Conservation (phyloP, 2,797 vertebrate genomes). For the Forpus xanthops region DNA sequence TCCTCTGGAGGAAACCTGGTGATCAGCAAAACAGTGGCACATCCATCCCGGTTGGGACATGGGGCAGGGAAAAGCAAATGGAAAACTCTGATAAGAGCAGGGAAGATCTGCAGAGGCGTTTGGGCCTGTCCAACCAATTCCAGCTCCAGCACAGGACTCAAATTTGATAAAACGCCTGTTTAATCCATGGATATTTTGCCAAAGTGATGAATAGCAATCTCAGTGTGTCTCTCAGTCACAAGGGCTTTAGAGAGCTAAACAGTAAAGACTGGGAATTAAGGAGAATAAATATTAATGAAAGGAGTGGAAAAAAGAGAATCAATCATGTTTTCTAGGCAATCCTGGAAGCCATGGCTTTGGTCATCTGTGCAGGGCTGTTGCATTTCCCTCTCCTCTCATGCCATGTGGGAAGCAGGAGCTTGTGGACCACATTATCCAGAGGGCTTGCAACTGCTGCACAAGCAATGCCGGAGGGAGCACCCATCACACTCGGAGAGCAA, state of each 20-base stretch:
- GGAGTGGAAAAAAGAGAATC: not conserved
- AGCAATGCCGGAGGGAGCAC: not conserved
- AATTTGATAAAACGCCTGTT: not conserved
- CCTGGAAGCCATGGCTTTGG: not conserved
- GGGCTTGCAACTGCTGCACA: fast-evolving
- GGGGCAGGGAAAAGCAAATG: not conserved
- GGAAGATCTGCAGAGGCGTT: not conserved
- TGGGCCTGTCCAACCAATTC: not conserved
- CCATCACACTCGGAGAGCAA: fast-evolving
- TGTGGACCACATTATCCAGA: fast-evolving
- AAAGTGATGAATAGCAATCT: not conserved
- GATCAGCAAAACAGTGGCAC: not conserved
- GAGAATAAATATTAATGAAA: constrained; percentile 41
- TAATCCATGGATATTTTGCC: not conserved
- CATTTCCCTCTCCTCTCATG: fast-evolving
- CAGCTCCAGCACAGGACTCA: not conserved
- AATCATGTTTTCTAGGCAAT: not conserved
- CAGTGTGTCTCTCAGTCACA: not conserved
- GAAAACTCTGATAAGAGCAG: not conserved
- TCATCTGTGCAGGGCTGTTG: not conserved
- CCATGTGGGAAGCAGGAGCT: not conserved
- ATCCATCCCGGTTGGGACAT: not conserved
- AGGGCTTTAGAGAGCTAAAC: constrained; percentile 16
- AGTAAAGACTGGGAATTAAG: constrained; percentile 16
- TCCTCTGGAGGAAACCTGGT: not conserved